Evolutionary conservation across 2,113 vertebrate genomes (phyloP).

Genomic region (Vombatus ursinus): DNA sequence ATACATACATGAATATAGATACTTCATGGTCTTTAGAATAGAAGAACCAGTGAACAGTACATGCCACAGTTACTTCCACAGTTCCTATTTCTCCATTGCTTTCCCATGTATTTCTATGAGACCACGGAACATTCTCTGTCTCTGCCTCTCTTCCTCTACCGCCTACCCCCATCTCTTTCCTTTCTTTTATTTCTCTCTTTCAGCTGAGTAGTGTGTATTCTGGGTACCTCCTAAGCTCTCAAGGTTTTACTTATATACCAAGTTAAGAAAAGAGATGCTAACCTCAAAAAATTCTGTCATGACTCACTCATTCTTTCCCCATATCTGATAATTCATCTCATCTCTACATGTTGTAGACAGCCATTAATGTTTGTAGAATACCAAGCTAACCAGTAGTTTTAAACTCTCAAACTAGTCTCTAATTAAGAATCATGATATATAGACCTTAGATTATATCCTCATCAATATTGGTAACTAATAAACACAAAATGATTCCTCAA

Average conservation of each 20-base stretch:
- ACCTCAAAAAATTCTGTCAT: constrained; percentile 66
- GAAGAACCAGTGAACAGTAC: constrained; percentile 52
- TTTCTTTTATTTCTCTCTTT: background rate
- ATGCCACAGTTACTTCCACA: constrained; percentile 36
- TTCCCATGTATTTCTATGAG: constrained; percentile 38
- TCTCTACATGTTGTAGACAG: constrained; percentile 59
- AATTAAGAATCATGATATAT: constrained; percentile 46
- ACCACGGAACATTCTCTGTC: background rate
- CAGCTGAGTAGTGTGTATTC: constrained; percentile 52
- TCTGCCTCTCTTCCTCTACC: background rate
- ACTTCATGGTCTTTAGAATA: constrained; percentile 56
- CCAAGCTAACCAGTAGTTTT: constrained; percentile 64
- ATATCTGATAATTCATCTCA: constrained; percentile 61
- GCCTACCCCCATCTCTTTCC: background rate
- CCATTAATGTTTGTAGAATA: constrained; percentile 64
- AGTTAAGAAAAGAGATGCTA: constrained; percentile 72
- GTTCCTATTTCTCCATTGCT: background rate
- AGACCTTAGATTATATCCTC: constrained; percentile 59
- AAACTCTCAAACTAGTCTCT: constrained; percentile 59
- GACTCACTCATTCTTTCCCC: constrained; percentile 41
- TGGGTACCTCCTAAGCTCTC: constrained; percentile 26
- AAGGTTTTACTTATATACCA: constrained; percentile 60
- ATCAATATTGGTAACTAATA: constrained; percentile 33
- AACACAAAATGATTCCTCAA: constrained; percentile 45
- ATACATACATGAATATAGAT: constrained; percentile 29